These are phyloP conservation scores for Parapristionchus giblindavisi DNA, from an alignment of 2,888 invertebrate species.

Conservation along the genomic window DNA sequence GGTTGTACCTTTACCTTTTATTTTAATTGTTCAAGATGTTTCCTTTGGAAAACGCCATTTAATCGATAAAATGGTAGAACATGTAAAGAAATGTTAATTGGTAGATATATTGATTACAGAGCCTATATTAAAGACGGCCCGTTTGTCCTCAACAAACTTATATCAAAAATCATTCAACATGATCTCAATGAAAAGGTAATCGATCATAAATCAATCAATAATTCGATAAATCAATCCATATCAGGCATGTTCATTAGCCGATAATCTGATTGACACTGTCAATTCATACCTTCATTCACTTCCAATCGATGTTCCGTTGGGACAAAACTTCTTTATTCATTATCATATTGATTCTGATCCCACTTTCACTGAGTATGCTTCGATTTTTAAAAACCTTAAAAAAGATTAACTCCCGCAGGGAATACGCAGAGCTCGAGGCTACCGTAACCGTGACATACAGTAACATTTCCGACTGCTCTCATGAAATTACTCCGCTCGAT, in stretches of 20 bases:
- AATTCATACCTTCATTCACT: constrained; percentile 29
- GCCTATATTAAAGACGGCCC: background rate
- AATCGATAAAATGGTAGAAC: no score
- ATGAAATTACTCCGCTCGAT: background rate
- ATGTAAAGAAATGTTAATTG: background rate
- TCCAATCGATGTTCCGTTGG: constrained; percentile 26
- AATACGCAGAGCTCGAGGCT: constrained; percentile 18
- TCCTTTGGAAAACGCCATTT: no score
- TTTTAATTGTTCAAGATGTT: no score
- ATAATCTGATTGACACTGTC: background rate
- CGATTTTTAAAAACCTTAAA: background rate
- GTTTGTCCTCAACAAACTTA: no score
- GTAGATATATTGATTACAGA: background rate
- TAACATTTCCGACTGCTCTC: constrained; percentile 11
- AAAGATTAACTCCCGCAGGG: background rate
- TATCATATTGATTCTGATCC: constrained; percentile 35
- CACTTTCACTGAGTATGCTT: background rate
- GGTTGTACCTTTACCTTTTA: no score
- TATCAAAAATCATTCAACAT: no score
- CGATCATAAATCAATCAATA: no score
- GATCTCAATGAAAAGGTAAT: no score
- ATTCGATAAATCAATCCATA: no score
- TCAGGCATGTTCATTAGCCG: constrained; percentile 19
- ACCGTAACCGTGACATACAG: constrained; percentile 33
- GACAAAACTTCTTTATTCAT: constrained; percentile 26